A percentile compares a stretch with the other conserved stretches of the same genome.
Evolutionary conservation across 1,140 invertebrate species (phyloP).

Genomic region (Druon quercuslanigerum): DNA sequence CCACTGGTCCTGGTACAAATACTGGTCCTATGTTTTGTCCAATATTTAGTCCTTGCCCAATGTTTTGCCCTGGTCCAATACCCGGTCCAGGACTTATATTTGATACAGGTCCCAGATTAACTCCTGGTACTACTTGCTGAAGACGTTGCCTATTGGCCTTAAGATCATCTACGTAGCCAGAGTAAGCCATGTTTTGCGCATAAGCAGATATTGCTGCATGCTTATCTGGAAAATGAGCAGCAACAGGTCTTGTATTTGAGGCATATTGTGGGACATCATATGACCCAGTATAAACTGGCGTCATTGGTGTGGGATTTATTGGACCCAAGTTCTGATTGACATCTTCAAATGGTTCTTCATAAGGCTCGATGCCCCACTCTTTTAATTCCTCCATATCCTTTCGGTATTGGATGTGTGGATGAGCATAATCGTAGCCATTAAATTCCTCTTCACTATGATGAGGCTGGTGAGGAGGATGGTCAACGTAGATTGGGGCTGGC

Average conservation of each 20-base stretch:
- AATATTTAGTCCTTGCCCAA: neutral
- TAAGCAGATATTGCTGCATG: conserved; percentile 38
- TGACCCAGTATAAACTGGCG: conserved; percentile 48
- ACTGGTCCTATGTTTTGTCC: conserved; percentile 9
- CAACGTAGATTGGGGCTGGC: conserved; percentile 57
- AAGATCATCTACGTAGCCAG: conserved; percentile 59
- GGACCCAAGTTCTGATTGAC: conserved; percentile 44
- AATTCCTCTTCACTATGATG: conserved; percentile 62
- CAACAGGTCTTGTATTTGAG: conserved; percentile 42
- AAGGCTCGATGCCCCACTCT: conserved; percentile 72
- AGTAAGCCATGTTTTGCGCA: conserved; percentile 67
- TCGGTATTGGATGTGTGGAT: conserved; percentile 70
- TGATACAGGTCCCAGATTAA: neutral
- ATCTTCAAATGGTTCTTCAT: conserved; percentile 63
- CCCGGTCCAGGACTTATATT: neutral
- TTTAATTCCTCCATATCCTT: conserved; percentile 72
- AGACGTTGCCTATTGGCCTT: conserved; percentile 42
- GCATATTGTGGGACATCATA: conserved; percentile 55
- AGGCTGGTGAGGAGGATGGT: conserved; percentile 48
- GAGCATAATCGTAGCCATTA: conserved; percentile 66
- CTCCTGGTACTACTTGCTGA: too few relatives aligned
- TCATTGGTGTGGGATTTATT: conserved; percentile 29
- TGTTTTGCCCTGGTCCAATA: neutral
- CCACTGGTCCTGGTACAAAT: neutral
- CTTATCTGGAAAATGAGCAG: conserved; percentile 50